Evolutionary conservation across 1,140 invertebrate genomes (phyloP).

Genomic region (Palaemon carinicauda): DNA sequence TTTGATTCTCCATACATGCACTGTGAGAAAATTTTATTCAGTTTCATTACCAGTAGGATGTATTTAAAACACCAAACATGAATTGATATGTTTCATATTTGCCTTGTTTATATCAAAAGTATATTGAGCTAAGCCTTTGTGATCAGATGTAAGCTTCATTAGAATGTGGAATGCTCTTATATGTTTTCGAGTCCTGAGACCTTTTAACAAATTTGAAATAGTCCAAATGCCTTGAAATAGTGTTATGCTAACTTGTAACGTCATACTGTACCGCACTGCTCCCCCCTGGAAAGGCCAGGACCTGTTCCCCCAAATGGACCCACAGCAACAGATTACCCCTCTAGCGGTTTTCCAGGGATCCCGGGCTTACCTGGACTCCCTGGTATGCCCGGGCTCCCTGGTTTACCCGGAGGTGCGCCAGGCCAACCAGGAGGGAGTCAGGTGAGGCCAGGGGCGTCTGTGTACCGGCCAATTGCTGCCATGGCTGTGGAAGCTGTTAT

Average conservation of each 20-base stretch:
- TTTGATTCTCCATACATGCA: too few species aligned
- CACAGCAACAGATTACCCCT: not conserved
- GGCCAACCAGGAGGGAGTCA: conserved; percentile 2
- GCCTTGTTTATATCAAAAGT: too few species aligned
- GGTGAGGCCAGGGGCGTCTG: conserved; percentile 6
- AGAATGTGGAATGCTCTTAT: too few species aligned
- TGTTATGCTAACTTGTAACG: not conserved
- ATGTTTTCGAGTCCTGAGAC: too few species aligned
- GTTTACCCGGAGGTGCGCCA: conserved; percentile 11
- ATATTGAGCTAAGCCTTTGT: too few species aligned
- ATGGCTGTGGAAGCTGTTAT: conserved; percentile 27
- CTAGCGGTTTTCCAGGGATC: conserved; percentile 1
- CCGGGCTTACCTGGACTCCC: conserved; percentile 3
- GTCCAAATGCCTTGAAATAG: too few species aligned
- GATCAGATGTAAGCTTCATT: too few species aligned
- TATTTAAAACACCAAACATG: too few species aligned
- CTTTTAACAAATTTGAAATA: too few species aligned
- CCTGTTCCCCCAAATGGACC: conserved; percentile 21
- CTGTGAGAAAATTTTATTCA: too few species aligned
- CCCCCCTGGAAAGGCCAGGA: conserved; percentile 29
- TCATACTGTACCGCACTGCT: not conserved
- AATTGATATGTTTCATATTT: too few species aligned
- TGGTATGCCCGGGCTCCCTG: conserved; percentile 2
- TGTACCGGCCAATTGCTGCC: conserved; percentile 36
- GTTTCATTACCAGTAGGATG: too few species aligned